Conservation (phyloP, 2,113 vertebrate genomes). For the Lanius collurio region DNA sequence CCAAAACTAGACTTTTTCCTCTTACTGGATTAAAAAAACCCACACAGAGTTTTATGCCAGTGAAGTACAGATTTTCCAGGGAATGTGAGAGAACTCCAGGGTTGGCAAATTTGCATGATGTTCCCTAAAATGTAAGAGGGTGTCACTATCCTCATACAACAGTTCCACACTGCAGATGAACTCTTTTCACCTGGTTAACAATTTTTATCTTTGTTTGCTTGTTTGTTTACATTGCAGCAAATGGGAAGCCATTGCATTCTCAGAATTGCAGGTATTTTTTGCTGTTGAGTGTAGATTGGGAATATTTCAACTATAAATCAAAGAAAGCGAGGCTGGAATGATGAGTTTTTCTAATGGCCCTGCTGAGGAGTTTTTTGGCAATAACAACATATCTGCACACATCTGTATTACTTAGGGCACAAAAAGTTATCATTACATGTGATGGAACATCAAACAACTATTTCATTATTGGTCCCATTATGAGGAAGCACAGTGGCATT, state of each 20-base stretch:
- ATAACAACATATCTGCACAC: background rate
- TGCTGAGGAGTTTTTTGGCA: background rate
- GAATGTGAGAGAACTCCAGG: background rate
- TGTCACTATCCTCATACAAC: accelerated
- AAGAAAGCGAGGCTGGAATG: background rate
- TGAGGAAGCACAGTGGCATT: background rate
- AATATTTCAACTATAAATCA: background rate
- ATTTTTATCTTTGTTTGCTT: background rate
- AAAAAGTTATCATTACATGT: constrained; percentile 58
- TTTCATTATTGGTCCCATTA: constrained; percentile 65
- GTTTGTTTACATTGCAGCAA: background rate
- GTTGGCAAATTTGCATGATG: background rate
- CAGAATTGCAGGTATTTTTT: background rate
- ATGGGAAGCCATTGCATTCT: background rate
- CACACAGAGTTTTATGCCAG: accelerated
- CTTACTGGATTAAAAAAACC: background rate
- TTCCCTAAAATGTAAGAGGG: background rate
- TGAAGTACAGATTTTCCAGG: background rate
- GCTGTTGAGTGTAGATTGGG: background rate
- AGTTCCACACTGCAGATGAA: background rate
- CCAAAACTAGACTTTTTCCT: background rate
- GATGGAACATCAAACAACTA: constrained; percentile 65
- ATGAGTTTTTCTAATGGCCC: background rate
- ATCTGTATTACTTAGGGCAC: background rate
- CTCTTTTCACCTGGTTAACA: background rate